Conservation (phyloP, 37 sponge, comb jelly and placozoan species). For the Cliona cf. orientalis region DNA sequence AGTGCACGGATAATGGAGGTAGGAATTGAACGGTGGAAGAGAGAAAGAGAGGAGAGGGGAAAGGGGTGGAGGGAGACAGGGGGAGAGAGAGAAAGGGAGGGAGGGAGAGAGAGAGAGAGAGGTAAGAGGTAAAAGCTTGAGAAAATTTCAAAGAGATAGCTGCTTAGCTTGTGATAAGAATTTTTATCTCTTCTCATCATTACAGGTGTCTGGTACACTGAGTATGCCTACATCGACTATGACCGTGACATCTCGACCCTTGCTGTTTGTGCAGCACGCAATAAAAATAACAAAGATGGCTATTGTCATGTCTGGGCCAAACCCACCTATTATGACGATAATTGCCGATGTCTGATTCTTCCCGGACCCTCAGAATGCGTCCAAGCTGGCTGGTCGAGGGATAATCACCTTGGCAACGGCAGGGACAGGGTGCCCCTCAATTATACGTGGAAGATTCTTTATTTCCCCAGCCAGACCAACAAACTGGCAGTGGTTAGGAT, state of each 20-base stretch:
- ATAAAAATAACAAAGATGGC: constrained; percentile 37
- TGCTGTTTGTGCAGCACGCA: constrained; percentile 38
- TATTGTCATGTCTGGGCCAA: constrained; percentile 62
- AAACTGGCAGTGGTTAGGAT: constrained; percentile 87
- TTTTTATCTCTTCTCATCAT: too few species aligned
- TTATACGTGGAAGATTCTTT: constrained; percentile 84
- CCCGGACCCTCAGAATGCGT: constrained; percentile 75
- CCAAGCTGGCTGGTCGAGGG: constrained; percentile 87
- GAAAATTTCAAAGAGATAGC: too few species aligned
- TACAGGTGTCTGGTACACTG: constrained; percentile 78
- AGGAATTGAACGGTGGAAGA: too few species aligned
- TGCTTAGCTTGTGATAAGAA: too few species aligned
- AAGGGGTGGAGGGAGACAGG: not conserved
- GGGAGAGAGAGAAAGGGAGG: constrained; percentile 1
- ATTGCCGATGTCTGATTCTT: constrained; percentile 62
- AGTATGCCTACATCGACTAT: constrained; percentile 82
- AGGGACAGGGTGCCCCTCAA: constrained; percentile 81
- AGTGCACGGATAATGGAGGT: too few species aligned
- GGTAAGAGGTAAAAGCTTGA: too few species aligned
- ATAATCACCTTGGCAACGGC: constrained; percentile 99
- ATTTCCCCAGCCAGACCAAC: constrained; percentile 60
- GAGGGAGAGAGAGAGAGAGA: not conserved
- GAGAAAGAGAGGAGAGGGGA: not conserved
- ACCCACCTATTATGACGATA: not conserved
- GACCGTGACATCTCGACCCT: constrained; percentile 8